These are phyloP conservation scores for Xenopus laevis DNA, from an alignment of 2,113 vertebrate species.

Conservation along the genomic window DNA sequence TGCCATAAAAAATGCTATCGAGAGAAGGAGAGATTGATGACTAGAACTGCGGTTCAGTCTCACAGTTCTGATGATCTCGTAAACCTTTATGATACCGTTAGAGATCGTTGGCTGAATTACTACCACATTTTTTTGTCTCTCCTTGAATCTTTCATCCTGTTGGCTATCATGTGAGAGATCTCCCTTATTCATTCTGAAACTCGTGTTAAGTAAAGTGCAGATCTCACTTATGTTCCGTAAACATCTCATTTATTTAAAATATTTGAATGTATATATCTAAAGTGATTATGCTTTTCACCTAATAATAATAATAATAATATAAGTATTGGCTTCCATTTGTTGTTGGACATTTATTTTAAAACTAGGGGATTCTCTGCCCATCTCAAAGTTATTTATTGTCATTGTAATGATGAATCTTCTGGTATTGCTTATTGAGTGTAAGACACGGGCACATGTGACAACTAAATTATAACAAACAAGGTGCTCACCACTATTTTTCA, in stretches of 20 bases:
- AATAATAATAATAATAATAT: not conserved
- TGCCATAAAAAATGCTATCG: slow-evolving; percentile 38
- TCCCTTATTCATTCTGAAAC: slow-evolving; percentile 21
- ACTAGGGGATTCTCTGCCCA: no score
- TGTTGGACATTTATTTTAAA: not conserved
- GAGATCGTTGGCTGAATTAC: slow-evolving; percentile 45
- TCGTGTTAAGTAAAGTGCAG: slow-evolving; percentile 12
- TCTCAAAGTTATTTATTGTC: not conserved
- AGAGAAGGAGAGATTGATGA: slow-evolving; percentile 37
- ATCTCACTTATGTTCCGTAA: slow-evolving; percentile 4
- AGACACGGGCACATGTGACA: no score
- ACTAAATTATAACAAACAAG: no score
- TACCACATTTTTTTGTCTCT: slow-evolving; percentile 16
- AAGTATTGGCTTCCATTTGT: not conserved
- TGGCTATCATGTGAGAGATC: slow-evolving; percentile 31
- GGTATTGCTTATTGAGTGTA: no score
- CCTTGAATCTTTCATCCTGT: slow-evolving; percentile 28
- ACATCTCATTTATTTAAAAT: not conserved
- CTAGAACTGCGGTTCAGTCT: slow-evolving; percentile 36
- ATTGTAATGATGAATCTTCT: not conserved
- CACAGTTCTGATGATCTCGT: slow-evolving; percentile 38
- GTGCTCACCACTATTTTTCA: no score
- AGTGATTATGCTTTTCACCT: not conserved
- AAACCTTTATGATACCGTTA: slow-evolving; percentile 44
- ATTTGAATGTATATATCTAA: not conserved